Evolutionary conservation across 2,888 invertebrate genomes (phyloP).

Genomic region (Xestoiulus laeticollis): DNA sequence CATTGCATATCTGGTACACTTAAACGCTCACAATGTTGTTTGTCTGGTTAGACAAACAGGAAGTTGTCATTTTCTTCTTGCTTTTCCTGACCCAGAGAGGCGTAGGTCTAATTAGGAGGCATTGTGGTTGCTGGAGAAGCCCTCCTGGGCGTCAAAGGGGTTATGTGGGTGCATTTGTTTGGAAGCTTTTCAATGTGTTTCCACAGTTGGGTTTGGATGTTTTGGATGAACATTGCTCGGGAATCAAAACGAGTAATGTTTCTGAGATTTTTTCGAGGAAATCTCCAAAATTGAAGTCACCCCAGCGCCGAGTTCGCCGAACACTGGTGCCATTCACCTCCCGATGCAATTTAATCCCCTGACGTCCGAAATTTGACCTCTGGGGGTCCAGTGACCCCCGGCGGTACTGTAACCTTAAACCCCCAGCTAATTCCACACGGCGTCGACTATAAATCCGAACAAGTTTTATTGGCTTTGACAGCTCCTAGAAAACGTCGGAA

Average conservation of each 20-base stretch:
- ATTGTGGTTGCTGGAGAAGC: neutral
- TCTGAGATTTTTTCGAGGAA: too few relatives aligned
- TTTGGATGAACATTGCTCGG: too few relatives aligned
- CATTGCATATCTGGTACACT: neutral
- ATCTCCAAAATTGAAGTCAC: too few relatives aligned
- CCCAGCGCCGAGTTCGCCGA: neutral
- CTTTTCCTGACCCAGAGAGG: neutral
- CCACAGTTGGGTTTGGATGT: neutral
- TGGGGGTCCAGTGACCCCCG: neutral
- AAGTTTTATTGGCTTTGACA: neutral
- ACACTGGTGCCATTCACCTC: neutral
- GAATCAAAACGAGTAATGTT: too few relatives aligned
- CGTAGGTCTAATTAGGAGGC: neutral
- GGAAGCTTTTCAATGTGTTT: neutral
- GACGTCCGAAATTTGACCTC: neutral
- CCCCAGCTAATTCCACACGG: neutral
- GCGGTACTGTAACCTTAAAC: neutral
- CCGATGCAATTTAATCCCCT: neutral
- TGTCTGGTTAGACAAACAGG: neutral
- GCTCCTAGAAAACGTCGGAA: neutral
- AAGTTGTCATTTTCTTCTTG: neutral
- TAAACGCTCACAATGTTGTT: neutral
- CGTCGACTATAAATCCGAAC: neutral
- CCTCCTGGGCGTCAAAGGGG: neutral
- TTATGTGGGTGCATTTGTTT: neutral